Base-by-base conservation (phyloP, 2,797 vertebrate genomes). In the Melanotaenia parkinsoni region DNA sequence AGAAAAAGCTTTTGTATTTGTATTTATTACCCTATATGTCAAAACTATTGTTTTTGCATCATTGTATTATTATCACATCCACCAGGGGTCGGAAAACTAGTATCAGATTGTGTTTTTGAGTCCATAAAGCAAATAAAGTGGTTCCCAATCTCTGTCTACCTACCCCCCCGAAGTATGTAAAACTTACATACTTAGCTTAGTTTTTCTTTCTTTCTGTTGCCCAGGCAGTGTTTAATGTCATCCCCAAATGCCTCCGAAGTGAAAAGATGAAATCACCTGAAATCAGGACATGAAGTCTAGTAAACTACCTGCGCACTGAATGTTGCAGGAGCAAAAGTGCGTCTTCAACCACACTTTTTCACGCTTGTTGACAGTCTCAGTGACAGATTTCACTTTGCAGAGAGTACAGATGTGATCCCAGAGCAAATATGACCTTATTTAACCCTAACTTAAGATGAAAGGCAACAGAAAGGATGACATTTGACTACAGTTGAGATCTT, bases 391-490 rank as follows among this genome's bases (percentile, higher is more conserved):
- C n/a, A 59, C 28, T 22, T 67, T 5, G 22, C 58, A 64, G 59
- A 53, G 24, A 53, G 10, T 45, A 16, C 18, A 58, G 5, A 67
- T 35, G 72, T 63, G 58, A 63, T 73, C 47, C 53, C 59, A 50
- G 70, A 76, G 59, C 30, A 47, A 65, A 68, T 5, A 28, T 12
- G 18, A 67, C 70, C 63, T 28, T 12, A 24, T 64, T 62, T 62
- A 71, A 86, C 76, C 77, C 76, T 56, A 71, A 40, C 22, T 56
- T 3, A 30, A 71, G 45, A 71, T n/a, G 2, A 51, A 38, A 72
- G 67, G 60, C 26, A n/a, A 64, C 16, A n/a, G 58, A 67, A 35
- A 62, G 63, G 40, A 71, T 32, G 30, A 65, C 56, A 18, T 69
- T 60, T 13, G 64, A 70, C 68, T 73, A 35, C 20, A 51, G 45